Evolutionary conservation across 2,888 invertebrate genomes (phyloP).

Genomic region (Drosophila quinaria): DNA sequence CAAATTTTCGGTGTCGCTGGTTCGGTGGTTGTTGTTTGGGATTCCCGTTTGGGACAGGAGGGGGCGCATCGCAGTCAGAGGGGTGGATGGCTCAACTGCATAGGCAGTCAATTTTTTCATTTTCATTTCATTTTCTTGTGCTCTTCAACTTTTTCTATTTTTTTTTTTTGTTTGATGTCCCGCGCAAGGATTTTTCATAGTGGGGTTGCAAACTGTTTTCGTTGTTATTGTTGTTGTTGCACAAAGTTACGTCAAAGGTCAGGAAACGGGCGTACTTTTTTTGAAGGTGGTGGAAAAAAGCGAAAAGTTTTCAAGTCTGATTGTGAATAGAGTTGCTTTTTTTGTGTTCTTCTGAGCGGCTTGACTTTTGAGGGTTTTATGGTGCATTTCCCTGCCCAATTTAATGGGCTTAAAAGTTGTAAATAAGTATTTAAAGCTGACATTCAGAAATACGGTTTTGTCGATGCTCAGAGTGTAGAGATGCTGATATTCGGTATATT

Average conservation of each 20-base stretch:
- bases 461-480: background rate
- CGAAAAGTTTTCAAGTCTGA: slow-evolving; percentile 48
- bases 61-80: slow-evolving; percentile 7
- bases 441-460: slow-evolving; percentile 1
- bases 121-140: slow-evolving; percentile 3
- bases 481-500: background rate
- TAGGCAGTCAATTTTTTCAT: slow-evolving; percentile 22
- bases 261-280: slow-evolving; percentile 47
- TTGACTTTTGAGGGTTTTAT: slow-evolving; percentile 58
- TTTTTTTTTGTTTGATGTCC: slow-evolving; percentile 39
- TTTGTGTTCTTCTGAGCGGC: slow-evolving; percentile 21
- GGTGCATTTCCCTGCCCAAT: slow-evolving; percentile 14
- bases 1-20: slow-evolving; percentile 49
- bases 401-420: slow-evolving; percentile 13
- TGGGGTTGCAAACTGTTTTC: slow-evolving; percentile 50
- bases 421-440: slow-evolving; percentile 19
- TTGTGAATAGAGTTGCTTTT: slow-evolving; percentile 30
- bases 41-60: slow-evolving; percentile 72
- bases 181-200: slow-evolving; percentile 44
- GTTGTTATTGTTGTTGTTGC: slow-evolving; percentile 22
- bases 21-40: slow-evolving; percentile 51
- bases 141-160: slow-evolving; percentile 26
- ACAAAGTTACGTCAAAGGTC: slow-evolving; percentile 74
- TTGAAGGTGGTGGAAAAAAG: slow-evolving; percentile 22
- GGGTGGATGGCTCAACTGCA: slow-evolving; percentile 54